These are phyloP conservation scores for Bathynomus jamesi DNA, from an alignment of 1,140 invertebrate species.

Conservation along the genomic window DNA sequence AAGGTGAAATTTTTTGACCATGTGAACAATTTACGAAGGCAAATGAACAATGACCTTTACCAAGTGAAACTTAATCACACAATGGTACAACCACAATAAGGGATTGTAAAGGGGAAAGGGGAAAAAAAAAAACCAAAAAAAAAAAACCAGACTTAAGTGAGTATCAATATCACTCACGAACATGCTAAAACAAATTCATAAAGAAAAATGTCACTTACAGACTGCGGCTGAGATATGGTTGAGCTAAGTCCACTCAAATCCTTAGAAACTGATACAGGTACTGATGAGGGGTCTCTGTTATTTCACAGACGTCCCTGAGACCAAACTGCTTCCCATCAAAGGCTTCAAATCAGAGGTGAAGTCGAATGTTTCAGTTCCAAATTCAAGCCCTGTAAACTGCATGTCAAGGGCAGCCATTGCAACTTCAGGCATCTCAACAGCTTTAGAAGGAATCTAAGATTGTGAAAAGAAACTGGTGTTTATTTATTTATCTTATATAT, in stretches of 20 bases:
- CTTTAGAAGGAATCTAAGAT: not conserved
- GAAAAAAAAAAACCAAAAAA: not conserved
- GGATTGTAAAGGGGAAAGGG: not conserved
- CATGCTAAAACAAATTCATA: not conserved
- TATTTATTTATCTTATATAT: not conserved
- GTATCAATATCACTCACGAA: not conserved
- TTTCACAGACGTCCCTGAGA: not conserved
- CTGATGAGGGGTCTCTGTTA: not conserved
- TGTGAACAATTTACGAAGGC: not conserved
- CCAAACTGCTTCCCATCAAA: not conserved
- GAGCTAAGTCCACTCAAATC: not conserved
- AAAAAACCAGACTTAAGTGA: not conserved
- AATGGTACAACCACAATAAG: not conserved
- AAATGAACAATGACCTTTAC: not conserved
- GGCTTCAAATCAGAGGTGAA: not conserved
- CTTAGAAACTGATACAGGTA: not conserved
- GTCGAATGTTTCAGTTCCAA: not conserved
- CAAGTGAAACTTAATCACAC: not conserved
- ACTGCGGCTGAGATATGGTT: not conserved
- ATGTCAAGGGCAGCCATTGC: not conserved
- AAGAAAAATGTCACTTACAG: not conserved
- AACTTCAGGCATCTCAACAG: not conserved
- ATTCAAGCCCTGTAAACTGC: not conserved
- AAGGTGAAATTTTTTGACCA: too few species aligned
- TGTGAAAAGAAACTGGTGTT: not conserved